phyloP scores from a whole-genome alignment of 2,888 invertebrate species.

The Aleiodes leptofemur region DNA sequence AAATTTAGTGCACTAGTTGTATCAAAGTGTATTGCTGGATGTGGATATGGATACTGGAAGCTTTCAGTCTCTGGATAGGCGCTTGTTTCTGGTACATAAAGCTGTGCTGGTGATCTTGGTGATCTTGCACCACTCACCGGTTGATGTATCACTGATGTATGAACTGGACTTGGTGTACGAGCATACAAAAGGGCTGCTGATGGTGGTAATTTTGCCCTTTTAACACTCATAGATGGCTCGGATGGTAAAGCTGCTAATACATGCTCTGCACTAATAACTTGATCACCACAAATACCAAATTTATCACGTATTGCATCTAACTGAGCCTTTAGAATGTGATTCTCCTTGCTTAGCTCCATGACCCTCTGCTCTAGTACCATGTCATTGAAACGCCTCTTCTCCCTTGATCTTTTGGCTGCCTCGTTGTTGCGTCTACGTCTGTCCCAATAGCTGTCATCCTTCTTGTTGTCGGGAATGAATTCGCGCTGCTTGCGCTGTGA shows the following conservation, averaged over 20 bases:
- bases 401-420: constrained; percentile 96
- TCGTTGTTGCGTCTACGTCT: constrained; percentile 96
- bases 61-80: constrained; percentile 72
- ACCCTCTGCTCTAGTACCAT: constrained; percentile 97
- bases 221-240: constrained; percentile 90
- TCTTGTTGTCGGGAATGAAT: constrained; percentile 97
- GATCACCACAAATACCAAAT: constrained; percentile 92
- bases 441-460: constrained; percentile 99
- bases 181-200: constrained; percentile 77
- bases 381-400: constrained; percentile 96
- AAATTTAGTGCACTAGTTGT: constrained; percentile 84
- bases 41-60: constrained; percentile 77
- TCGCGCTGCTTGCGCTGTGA: constrained; percentile 95
- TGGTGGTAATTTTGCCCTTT: constrained; percentile 80
- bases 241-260: constrained; percentile 90
- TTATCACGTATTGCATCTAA: constrained; percentile 94
- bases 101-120: constrained; percentile 70
- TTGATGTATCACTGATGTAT: constrained; percentile 80
- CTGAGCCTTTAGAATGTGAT: constrained; percentile 94
- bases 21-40: constrained; percentile 78
- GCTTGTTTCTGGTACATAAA: constrained; percentile 71
- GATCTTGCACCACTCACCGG: constrained; percentile 75
- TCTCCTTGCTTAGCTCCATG: constrained; percentile 95
- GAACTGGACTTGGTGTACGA: constrained; percentile 77
- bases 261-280: constrained; percentile 91